phyloP scores from a whole-genome alignment of 2,888 invertebrate genomes.

The Heliconius hortense region DNA sequence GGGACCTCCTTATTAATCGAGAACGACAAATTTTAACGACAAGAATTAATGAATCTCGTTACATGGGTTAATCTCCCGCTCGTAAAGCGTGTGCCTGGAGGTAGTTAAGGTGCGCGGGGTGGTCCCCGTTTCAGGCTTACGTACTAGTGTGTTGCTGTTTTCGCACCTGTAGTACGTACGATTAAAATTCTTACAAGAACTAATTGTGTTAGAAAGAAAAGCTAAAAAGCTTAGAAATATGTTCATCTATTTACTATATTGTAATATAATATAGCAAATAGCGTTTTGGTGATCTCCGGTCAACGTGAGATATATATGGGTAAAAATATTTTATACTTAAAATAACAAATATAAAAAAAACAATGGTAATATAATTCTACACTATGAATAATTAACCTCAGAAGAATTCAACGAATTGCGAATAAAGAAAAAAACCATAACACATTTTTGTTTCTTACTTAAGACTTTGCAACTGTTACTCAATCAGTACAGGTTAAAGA shows the following conservation, averaged over 20 bases:
- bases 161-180: constrained; percentile 23
- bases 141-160: constrained; percentile 29
- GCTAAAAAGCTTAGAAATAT: too few relatives aligned
- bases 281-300: too few relatives aligned
- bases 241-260: neutral
- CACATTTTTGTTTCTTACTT: neutral
- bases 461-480: neutral
- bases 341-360: too few relatives aligned
- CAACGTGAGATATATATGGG: too few relatives aligned
- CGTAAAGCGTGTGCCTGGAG: constrained; percentile 78
- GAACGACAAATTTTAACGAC: constrained; percentile 84
- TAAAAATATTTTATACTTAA: too few relatives aligned
- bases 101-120: constrained; percentile 74
- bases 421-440: neutral
- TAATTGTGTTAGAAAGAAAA: neutral
- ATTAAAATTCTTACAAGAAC: constrained; percentile 8
- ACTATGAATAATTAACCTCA: too few relatives aligned
- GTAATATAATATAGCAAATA: neutral
- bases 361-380: too few relatives aligned
- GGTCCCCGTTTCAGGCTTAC: constrained; percentile 40
- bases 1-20: constrained; percentile 82
- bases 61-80: constrained; percentile 82
- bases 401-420: too few relatives aligned
- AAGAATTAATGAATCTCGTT: constrained; percentile 84
- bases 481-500: neutral